Conservation (phyloP, 2,888 invertebrate genomes). For the Harpagoxenus sublaevis region DNA sequence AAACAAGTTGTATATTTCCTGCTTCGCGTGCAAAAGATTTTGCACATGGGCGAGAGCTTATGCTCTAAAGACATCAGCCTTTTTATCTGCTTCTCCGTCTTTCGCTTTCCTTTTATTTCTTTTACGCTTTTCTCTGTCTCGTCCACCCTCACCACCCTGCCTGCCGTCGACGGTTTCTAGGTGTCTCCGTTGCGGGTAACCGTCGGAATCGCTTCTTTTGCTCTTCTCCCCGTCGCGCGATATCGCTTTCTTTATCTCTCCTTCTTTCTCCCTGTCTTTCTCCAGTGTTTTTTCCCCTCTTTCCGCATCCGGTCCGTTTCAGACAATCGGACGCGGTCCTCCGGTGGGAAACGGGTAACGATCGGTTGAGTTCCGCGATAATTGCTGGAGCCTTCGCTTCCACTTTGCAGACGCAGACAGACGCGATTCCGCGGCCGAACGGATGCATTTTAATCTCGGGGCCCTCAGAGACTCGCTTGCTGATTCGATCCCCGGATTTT, state of each 20-base stretch:
- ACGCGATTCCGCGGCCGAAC: constrained; percentile 47
- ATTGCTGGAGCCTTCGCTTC: constrained; percentile 70
- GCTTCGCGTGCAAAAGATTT: constrained; percentile 16
- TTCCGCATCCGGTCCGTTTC: constrained; percentile 61
- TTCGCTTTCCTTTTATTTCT: constrained; percentile 31
- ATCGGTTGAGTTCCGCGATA: constrained; percentile 71
- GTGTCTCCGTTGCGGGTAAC: constrained; percentile 58
- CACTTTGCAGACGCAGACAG: constrained; percentile 56
- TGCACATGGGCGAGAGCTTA: constrained; percentile 13
- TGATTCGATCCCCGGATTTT: constrained; percentile 31
- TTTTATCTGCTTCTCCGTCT: constrained; percentile 38
- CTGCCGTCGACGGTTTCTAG: constrained; percentile 48
- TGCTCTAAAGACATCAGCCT: constrained; percentile 47
- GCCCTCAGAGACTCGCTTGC: constrained; percentile 1
- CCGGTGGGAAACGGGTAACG: constrained; percentile 67
- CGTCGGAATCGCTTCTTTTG: constrained; percentile 64
- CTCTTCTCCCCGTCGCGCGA: constrained; percentile 63
- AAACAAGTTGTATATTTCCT: background rate
- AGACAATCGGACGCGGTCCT: constrained; percentile 68
- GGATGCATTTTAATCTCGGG: constrained; percentile 72
- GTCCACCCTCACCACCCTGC: background rate
- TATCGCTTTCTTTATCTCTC: constrained; percentile 43
- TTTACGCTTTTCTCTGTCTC: constrained; percentile 30
- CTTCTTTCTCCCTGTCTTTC: background rate
- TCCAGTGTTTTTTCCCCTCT: constrained; percentile 6